phyloP scores from a whole-genome alignment of 1,140 invertebrate genomes.

The Drosophila ironensis region DNA sequence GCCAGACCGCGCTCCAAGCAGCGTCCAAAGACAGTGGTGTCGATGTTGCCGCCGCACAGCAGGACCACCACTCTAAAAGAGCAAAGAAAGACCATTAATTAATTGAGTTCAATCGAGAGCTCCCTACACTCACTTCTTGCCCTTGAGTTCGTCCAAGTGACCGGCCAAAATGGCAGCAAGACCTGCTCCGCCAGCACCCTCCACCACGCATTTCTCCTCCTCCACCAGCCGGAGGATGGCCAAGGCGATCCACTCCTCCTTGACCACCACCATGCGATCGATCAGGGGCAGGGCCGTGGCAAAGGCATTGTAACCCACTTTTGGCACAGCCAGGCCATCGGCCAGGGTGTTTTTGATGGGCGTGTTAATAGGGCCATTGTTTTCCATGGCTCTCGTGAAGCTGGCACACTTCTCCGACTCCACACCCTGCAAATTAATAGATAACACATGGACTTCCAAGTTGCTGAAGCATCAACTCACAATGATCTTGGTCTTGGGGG shows the following conservation, averaged over 20 bases:
- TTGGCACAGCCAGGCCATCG: conserved; percentile 95
- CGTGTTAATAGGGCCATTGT: conserved; percentile 87
- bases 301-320: conserved; percentile 94
- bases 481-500: conserved; percentile 89
- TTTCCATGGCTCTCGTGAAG: conserved; percentile 89
- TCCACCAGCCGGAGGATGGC: conserved; percentile 94
- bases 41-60: conserved; percentile 96
- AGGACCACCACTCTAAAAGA: conserved; percentile 87
- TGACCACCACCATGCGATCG: conserved; percentile 92
- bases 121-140: conserved; percentile 88
- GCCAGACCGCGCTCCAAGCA: conserved; percentile 94
- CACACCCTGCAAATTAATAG: conserved; percentile 87
- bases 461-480: too few species aligned
- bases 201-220: conserved; percentile 95
- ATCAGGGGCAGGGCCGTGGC: conserved; percentile 89
- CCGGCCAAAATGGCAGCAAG: conserved; percentile 93
- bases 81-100: background rate
- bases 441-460: background rate
- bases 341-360: conserved; percentile 90
- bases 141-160: conserved; percentile 90
- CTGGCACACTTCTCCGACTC: conserved; percentile 95
- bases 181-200: conserved; percentile 94
- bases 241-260: conserved; percentile 93
- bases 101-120: background rate
- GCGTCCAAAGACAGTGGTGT: conserved; percentile 93